A percentile compares a stretch with the other conserved stretches of the same genome.
These are phyloP conservation scores for Apoda limacodes DNA, from an alignment of 2,888 invertebrate genomes.

Conservation along the genomic window DNA sequence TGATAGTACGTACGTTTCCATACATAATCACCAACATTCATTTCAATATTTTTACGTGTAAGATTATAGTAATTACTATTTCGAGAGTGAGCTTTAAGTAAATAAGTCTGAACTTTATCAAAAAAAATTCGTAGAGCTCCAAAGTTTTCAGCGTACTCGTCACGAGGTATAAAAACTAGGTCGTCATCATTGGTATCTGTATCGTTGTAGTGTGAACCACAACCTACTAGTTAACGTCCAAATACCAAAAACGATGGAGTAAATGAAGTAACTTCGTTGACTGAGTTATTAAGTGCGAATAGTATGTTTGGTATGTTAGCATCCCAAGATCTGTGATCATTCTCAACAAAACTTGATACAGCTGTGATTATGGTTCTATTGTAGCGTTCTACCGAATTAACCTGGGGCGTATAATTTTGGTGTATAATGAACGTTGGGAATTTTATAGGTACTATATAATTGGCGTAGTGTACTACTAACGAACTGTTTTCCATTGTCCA, in stretches of 20 bases:
- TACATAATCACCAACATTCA: slow-evolving; percentile 20
- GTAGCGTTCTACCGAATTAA: slow-evolving; percentile 9
- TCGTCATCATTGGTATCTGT: slow-evolving; percentile 5
- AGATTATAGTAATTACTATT: slow-evolving; percentile 18
- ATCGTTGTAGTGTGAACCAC: slow-evolving; percentile 4
- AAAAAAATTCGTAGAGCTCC: slow-evolving; percentile 4
- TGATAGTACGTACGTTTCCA: slow-evolving; percentile 7
- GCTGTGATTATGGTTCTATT: slow-evolving; percentile 12
- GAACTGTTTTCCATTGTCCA: slow-evolving; percentile 12
- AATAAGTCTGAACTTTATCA: background rate
- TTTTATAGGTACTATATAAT: slow-evolving; percentile 5
- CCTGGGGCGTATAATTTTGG: slow-evolving; percentile 10
- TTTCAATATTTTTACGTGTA: slow-evolving; percentile 13
- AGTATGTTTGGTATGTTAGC: slow-evolving; percentile 4
- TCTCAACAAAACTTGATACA: slow-evolving; percentile 3
- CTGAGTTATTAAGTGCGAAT: slow-evolving; percentile 9
- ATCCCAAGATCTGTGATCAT: slow-evolving; percentile 11
- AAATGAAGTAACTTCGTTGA: slow-evolving; percentile 18
- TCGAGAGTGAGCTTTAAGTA: slow-evolving; percentile 14
- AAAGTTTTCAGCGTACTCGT: slow-evolving; percentile 7
- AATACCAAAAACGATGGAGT: slow-evolving; percentile 8
- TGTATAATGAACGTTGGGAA: slow-evolving; percentile 8
- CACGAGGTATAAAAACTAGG: slow-evolving; percentile 10
- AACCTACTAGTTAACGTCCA: slow-evolving; percentile 2
- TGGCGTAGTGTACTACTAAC: slow-evolving; percentile 5